Conservation (phyloP, 2,797 vertebrate genomes). For the Hylomyscus alleni region DNA sequence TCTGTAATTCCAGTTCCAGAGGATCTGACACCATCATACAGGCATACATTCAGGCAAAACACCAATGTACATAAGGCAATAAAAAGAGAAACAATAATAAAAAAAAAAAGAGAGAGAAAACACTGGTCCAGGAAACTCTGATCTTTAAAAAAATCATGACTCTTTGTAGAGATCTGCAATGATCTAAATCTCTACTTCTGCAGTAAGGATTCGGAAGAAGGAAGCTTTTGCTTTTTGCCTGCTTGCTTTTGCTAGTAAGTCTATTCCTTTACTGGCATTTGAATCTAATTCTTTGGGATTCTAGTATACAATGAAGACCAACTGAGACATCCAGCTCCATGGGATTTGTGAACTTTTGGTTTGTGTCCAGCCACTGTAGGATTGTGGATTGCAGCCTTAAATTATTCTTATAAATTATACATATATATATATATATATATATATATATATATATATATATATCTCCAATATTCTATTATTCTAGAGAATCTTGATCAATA, state of each 20-base stretch:
- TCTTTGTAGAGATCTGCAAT: no score
- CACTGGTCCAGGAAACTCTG: background rate
- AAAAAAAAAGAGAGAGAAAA: no score
- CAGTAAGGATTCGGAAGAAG: background rate
- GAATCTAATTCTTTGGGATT: background rate
- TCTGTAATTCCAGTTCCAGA: no score
- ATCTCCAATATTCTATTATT: background rate
- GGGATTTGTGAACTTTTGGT: background rate
- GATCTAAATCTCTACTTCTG: background rate
- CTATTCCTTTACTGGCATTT: background rate
- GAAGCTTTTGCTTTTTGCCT: background rate
- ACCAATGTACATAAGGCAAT: no score
- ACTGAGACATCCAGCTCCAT: background rate
- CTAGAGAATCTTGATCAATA: background rate
- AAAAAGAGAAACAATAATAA: no score
- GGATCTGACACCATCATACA: no score
- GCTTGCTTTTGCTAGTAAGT: background rate
- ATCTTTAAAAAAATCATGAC: background rate
- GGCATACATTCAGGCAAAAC: no score
- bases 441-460: no score
- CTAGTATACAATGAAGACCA: background rate
- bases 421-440: no score
- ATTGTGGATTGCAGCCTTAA: background rate
- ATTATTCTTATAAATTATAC: background rate
- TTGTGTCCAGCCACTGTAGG: background rate